Percentiles rank a stretch among this genome's conserved stretches.
Evolutionary conservation across 1,140 invertebrate genomes (phyloP).

Genomic region (Zaprionus vittiger): DNA sequence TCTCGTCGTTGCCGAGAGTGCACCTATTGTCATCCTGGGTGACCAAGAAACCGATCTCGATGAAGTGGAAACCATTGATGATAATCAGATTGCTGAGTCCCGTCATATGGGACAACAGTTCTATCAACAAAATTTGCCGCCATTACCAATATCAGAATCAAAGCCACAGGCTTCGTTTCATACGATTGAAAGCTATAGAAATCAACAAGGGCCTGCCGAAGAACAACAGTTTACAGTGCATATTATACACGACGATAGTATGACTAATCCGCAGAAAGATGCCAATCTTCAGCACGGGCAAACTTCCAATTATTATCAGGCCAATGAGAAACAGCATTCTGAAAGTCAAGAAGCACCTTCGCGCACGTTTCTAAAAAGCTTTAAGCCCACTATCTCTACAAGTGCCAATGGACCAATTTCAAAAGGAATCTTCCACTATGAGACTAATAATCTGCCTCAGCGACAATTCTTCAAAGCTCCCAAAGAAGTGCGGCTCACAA

Average conservation of each 20-base stretch:
- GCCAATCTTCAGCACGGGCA: conserved; percentile 10
- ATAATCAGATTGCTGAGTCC: conserved; percentile 75
- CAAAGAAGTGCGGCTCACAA: conserved; percentile 33
- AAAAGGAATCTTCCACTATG: conserved; percentile 75
- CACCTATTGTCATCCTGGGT: conserved; percentile 73
- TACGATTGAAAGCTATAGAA: conserved; percentile 55
- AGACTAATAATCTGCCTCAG: conserved; percentile 39
- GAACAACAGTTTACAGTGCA: conserved; percentile 74
- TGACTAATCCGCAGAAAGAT: conserved; percentile 27
- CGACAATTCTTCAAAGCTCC: conserved; percentile 9
- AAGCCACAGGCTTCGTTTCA: background rate
- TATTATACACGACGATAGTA: conserved; percentile 57
- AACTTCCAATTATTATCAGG: conserved; percentile 54
- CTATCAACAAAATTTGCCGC: conserved; percentile 46
- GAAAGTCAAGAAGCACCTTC: conserved; percentile 67
- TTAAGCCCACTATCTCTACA: conserved; percentile 64
- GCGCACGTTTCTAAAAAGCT: conserved; percentile 72
- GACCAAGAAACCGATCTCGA: conserved; percentile 69
- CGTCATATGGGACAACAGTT: conserved; percentile 55
- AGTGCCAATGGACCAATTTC: conserved; percentile 46
- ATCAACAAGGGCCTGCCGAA: conserved; percentile 55
- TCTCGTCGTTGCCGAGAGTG: conserved; percentile 62
- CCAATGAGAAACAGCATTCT: conserved; percentile 55
- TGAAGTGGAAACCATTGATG: conserved; percentile 58
- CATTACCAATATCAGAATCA: conserved; percentile 10